These are phyloP conservation scores for Graptemys geographica DNA, from an alignment of 2,797 vertebrate species.

Conservation along the genomic window DNA sequence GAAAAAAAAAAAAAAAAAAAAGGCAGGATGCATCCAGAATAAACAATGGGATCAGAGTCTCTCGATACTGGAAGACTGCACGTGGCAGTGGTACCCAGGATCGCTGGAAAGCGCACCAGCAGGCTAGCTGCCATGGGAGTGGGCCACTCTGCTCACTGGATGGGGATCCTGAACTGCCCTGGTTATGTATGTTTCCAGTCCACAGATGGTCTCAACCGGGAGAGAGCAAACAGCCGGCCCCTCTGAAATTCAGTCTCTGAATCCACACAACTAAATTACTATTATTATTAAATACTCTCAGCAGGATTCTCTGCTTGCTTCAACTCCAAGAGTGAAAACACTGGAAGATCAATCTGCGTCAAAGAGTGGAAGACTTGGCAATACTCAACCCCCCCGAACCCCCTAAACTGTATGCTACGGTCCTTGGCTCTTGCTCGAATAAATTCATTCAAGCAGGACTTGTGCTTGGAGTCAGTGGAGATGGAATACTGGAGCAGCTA, in stretches of 20 bases:
- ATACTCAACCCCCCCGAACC: rapidly evolving
- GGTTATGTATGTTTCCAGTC: not conserved
- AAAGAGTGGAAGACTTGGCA: not conserved
- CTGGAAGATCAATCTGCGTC: not conserved
- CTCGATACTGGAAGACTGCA: not conserved
- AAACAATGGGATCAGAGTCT: not conserved
- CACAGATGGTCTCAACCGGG: too few species aligned
- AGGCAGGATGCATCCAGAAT: not conserved
- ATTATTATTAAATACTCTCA: not conserved
- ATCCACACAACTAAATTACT: not conserved
- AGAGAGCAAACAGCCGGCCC: not conserved
- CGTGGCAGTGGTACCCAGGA: too few species aligned
- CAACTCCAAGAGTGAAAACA: not conserved
- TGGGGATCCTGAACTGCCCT: not conserved
- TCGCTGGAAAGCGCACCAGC: rapidly evolving
- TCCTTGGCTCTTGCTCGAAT: not conserved
- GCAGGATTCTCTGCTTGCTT: not conserved
- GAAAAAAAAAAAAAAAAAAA: not conserved
- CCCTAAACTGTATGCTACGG: not conserved
- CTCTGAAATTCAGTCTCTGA: not conserved
- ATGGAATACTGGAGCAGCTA: not conserved
- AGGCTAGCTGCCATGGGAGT: too few species aligned
- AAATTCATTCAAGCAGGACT: not conserved
- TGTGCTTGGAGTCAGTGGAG: not conserved
- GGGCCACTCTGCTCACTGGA: not conserved